phyloP scores from a whole-genome alignment of 2,113 vertebrate species.

The Centrocercus urophasianus region DNA sequence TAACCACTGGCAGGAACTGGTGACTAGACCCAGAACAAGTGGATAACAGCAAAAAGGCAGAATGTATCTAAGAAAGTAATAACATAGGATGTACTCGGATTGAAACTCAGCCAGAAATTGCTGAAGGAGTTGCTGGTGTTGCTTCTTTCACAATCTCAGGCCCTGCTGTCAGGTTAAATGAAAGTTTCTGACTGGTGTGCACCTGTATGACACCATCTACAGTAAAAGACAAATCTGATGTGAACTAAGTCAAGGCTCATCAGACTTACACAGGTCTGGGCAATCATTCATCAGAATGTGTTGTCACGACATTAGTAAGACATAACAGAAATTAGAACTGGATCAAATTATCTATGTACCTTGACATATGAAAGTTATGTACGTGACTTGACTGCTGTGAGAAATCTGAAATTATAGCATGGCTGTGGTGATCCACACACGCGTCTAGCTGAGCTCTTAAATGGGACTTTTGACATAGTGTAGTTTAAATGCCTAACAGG shows the following conservation, averaged over 20 bases:
- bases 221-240: constrained; percentile 12
- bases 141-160: background rate
- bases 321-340: constrained; percentile 34
- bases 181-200: background rate
- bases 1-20: background rate
- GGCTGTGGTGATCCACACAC: background rate
- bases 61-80: background rate
- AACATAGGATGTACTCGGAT: rapidly evolving
- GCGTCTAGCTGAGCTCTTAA: background rate
- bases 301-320: background rate
- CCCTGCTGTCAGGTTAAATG: constrained; percentile 16
- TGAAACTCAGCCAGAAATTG: background rate
- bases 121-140: background rate
- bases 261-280: constrained; percentile 5
- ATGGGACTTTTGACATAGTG: background rate
- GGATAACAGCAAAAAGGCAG: background rate
- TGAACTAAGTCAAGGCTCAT: constrained; percentile 55
- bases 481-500: background rate
- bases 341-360: constrained; percentile 12
- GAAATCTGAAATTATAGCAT: background rate
- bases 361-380: background rate
- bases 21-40: background rate
- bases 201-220: background rate
- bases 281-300: background rate
- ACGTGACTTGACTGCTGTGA: background rate